Evolutionary conservation across 2,888 invertebrate species (phyloP), one percentile per base, ranked within the genome.

Genomic region (Platerodrilus igneus): DNA sequence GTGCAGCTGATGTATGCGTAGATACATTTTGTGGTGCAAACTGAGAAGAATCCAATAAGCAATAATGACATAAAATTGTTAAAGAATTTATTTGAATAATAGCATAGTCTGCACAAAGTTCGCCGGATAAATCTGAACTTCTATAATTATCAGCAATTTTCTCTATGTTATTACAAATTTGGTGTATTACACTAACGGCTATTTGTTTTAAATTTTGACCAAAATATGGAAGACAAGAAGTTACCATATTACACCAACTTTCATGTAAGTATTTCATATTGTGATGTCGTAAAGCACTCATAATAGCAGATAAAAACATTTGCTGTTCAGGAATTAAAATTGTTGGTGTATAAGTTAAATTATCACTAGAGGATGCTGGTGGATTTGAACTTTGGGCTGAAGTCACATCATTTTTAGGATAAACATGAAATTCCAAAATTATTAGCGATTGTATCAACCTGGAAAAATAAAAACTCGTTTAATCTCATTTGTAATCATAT

Each of bases 171-270:
- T 74, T 74, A 62, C 86, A 86, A 33, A 91, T 69, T 59, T 89
- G 88, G 55, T 84, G 83, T 23, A 87, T 81, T 1, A 88, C 83
- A 50, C 81, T 81, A 28, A 86, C 79, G 0, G 86, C 81, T 37
- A 89, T 79, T 51, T 83, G 81, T 11, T 86, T 82, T 8, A 90
- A 69, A 6, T 86, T 82, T 26, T 81, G 78, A 22, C 81, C 83
- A 63, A 89, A 80, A 63, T 84, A 89, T 6, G 88, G 90, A 21
- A 91, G 68, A 35, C 87, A 81, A 14, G 83, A 80, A 1, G 86
- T 85, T 5, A 90, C 79, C 64, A 90, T 74, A 45, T 83, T 79
- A 18, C 89, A 77, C 89, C 90, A 91, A 57, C 86, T 83, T 47
- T 82, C 81, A 63, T 91, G 91, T 48, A 87, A 65, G 57, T 83